These are phyloP conservation scores for Cheumatopsyche charites DNA, from an alignment of 1,140 invertebrate species.

Conservation along the genomic window DNA sequence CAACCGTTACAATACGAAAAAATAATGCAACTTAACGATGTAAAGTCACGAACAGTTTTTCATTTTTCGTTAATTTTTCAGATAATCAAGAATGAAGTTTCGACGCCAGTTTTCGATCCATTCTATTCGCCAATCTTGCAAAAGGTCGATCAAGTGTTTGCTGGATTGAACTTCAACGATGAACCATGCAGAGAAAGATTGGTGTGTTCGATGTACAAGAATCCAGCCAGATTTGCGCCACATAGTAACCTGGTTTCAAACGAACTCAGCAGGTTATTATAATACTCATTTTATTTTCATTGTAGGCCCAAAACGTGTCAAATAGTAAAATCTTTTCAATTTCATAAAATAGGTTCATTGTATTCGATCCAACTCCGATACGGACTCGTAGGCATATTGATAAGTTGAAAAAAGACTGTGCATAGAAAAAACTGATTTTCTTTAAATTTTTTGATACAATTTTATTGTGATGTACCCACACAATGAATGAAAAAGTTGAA, in stretches of 20 bases:
- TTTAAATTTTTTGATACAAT: no score
- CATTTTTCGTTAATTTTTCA: slow-evolving; percentile 9
- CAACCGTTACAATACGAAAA: no score
- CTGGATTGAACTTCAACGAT: slow-evolving; percentile 68
- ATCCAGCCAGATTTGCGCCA: slow-evolving; percentile 75
- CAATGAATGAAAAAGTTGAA: background rate
- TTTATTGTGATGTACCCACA: no score
- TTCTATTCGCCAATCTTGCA: slow-evolving; percentile 80
- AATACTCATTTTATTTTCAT: no score
- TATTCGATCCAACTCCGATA: no score
- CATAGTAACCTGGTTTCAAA: slow-evolving; percentile 84
- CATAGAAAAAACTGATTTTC: no score
- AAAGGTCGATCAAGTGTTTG: slow-evolving; percentile 75
- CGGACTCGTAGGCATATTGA: no score
- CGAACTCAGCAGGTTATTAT: slow-evolving; percentile 77
- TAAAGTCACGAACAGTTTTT: background rate
- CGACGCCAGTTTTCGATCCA: slow-evolving; percentile 60
- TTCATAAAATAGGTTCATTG: no score
- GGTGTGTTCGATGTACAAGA: slow-evolving; percentile 82
- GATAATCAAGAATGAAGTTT: slow-evolving; percentile 15
- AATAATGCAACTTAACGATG: no score
- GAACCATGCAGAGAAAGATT: slow-evolving; percentile 76
- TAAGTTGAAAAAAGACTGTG: no score
- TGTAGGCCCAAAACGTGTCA: no score
- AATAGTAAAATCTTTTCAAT: no score